Evolutionary conservation across 1,140 invertebrate genomes (phyloP).

Genomic region (Globodera ellingtonae): DNA sequence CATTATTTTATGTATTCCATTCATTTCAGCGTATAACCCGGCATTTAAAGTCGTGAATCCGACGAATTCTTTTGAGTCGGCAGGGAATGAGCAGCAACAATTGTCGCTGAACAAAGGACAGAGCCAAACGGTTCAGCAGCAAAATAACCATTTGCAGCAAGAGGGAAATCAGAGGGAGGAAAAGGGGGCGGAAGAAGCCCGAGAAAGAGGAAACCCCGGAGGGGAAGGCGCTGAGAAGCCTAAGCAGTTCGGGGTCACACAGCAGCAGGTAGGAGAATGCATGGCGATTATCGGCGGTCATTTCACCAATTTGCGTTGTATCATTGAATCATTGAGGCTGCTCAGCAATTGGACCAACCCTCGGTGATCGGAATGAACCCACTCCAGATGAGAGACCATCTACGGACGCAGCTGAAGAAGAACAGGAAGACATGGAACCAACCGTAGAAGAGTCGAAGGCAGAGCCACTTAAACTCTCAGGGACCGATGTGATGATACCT

Average conservation of each 20-base stretch:
- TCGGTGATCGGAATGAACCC: constrained; percentile 10
- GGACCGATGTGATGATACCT: constrained; percentile 1
- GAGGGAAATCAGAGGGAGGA: constrained; percentile 6
- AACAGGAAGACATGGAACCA: constrained; percentile 11
- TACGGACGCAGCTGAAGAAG: constrained; percentile 25
- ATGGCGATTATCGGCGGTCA: not conserved
- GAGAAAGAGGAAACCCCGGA: not conserved
- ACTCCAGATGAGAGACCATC: constrained; percentile 12
- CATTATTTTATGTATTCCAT: not conserved
- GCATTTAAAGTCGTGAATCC: constrained; percentile 31
- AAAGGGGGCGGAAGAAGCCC: constrained; percentile 6
- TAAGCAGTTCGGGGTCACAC: constrained; percentile 15
- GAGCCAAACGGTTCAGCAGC: not conserved
- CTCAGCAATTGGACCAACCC: not conserved
- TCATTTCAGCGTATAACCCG: constrained; percentile 21
- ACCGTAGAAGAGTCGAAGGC: not conserved
- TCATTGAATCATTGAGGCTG: not conserved
- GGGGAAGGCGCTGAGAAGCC: constrained; percentile 12
- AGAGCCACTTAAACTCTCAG: not conserved
- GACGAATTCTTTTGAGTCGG: not conserved
- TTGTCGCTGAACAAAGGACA: constrained; percentile 8
- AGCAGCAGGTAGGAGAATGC: constrained; percentile 2
- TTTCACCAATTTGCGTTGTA: not conserved
- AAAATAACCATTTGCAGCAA: not conserved
- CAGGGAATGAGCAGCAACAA: constrained; percentile 14